These are phyloP conservation scores for Ptychoptera albimana DNA, from an alignment of 2,888 invertebrate genomes.

Conservation along the genomic window DNA sequence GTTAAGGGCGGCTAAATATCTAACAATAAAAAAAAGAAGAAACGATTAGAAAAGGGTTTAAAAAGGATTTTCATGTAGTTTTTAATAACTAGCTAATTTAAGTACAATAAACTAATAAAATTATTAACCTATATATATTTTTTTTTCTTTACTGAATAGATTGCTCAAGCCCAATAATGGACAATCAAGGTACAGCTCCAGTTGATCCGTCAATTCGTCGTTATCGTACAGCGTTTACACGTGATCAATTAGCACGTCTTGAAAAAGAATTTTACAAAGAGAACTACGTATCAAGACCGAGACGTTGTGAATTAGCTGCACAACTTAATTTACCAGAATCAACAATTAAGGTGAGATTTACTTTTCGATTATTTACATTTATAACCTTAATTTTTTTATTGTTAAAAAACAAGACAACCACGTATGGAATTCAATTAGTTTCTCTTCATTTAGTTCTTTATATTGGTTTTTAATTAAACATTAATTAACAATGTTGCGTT, in stretches of 20 bases:
- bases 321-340: slow-evolving; percentile 88
- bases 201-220: slow-evolving; percentile 59
- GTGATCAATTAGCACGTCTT: slow-evolving; percentile 78
- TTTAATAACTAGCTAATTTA: background rate
- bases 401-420: no score
- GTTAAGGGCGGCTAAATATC: no score
- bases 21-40: no score
- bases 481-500: no score
- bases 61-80: background rate
- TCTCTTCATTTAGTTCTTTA: no score
- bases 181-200: slow-evolving; percentile 13
- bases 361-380: slow-evolving; percentile 5
- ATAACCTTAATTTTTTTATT: no score
- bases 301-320: slow-evolving; percentile 86
- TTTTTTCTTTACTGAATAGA: slow-evolving; percentile 21
- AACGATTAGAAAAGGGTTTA: background rate
- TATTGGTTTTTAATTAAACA: no score
- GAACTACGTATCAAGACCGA: slow-evolving; percentile 91
- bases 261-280: slow-evolving; percentile 96
- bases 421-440: no score
- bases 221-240: slow-evolving; percentile 92
- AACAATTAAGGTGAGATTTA: slow-evolving; percentile 77
- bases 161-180: slow-evolving; percentile 16
- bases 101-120: no score
- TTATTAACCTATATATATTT: background rate